Base-by-base conservation (phyloP, 1,140 invertebrate species). In the Thalassaphorura encarpata region DNA sequence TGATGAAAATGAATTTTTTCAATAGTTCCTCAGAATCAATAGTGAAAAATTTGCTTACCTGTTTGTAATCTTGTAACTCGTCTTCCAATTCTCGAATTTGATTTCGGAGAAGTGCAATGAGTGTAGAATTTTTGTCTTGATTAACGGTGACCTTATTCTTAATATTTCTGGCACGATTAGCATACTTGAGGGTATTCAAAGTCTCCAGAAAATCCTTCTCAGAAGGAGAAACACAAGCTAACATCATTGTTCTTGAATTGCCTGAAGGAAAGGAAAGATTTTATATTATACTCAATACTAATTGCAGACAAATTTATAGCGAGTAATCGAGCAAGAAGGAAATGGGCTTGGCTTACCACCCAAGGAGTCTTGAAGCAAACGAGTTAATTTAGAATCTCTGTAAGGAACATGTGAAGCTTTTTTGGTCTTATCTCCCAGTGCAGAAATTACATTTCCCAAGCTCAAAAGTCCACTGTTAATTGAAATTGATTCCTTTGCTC, bases 121-220 rank as follows among this genome's bases (percentile, higher is more conserved):
- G 94, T 71, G 91, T 81, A 18, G 90, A 96, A 58, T 87, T 92
- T 70, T 96, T 94, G 74, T 98, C 95, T 73, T 94, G 89, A 73
- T 94, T 93, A 52, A 96, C 81, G 48, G 82, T 83, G 40, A 96
- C 87, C 68, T 89, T 89, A 74, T 99, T 99, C 75, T 95, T 95
- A 66, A 99, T 99, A 72, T 99, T 98, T 43, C 92, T 77, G 0
- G 96, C 96, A 62, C 96, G 74, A 73, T 98, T 98, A 2, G 96
- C 95, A 72, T 99, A 99, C 69, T 97, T 96, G 16, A 99, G 72
- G 0, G 96, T 98, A 71, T 97, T 98, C 18, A 98, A 71, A 0
- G 96, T 98, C 75, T 99, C 96, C 84, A 97, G 95, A 71, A 98
- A 99, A 75, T 99, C 96, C 54, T 89, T 77, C 75, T 99, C 96